Evolutionary conservation across 1,140 invertebrate genomes (phyloP), one percentile per base, ranked within the genome.

Genomic region (Agraylea sexmaculata): DNA sequence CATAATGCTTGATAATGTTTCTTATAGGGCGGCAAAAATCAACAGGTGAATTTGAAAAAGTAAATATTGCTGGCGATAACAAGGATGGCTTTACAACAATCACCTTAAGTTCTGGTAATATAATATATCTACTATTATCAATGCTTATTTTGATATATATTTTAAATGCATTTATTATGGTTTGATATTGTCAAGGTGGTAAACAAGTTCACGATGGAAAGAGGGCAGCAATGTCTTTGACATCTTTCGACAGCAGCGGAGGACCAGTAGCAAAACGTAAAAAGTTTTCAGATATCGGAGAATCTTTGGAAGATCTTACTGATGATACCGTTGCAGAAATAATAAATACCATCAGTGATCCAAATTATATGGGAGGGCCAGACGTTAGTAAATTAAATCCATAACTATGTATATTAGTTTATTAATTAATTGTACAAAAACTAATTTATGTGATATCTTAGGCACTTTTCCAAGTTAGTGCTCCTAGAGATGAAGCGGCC

Each of bases 401-500:
- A 21, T 40, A 8, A 5, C n/a, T 40, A 4, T 40, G 15, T 3
- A 12, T 40, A 13, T 17, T 30, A 13, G 19, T 15, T 40, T 40
- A 35, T 15, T 17, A 35, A 17, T 6, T 19, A 17, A 8, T 35
- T 35, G 8, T 7, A 4, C 10, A 20, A 19, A 11, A 15, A 36
- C 2, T 30, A 32, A 18, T 13, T 3, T 15, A 17, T 20, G 46
- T 22, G 30, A 36, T 22, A 30, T 52, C 38, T 0, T 51, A 68
- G 65, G 71, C 80, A 1, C 61, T 89, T 1, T 88, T 89, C 53
- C 80, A 83, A 41, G 85, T 85, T 30, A 80, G 86, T 61, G 77
- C 81, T 2, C 84, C 89, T 0, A 70, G 91, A 32, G 91, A 96
- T 56, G 89, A 94, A 56, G 82, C 81, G 7, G 89, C 92, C 0